Conservation (phyloP, 2,888 invertebrate species). For the Melangyna quadrimaculata region DNA sequence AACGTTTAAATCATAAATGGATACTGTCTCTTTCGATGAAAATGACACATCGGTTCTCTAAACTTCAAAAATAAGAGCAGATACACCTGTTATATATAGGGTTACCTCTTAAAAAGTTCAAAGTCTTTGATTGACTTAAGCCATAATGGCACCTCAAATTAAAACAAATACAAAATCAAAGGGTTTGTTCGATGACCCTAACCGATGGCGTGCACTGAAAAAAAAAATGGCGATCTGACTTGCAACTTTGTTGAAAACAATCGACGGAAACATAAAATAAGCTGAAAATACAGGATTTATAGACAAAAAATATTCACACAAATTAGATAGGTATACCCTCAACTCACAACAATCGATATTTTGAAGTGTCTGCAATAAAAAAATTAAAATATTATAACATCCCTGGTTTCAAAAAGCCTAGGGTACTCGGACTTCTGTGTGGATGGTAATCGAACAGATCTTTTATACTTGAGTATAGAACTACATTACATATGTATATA, state of each 20-base stretch:
- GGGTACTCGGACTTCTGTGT: too few relatives aligned
- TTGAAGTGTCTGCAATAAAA: not conserved
- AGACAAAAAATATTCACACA: not conserved
- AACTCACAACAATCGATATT: not conserved
- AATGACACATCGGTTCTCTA: not conserved
- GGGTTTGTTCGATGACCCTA: not conserved
- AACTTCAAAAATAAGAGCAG: not conserved
- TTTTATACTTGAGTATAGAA: too few relatives aligned
- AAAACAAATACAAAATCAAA: not conserved
- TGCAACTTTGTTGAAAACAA: too few relatives aligned
- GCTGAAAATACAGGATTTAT: too few relatives aligned
- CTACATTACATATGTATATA: too few relatives aligned
- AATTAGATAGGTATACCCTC: not conserved
- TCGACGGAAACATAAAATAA: too few relatives aligned
- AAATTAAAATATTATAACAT: not conserved
- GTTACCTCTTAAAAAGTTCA: not conserved
- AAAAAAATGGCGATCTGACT: not conserved
- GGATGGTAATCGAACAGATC: too few relatives aligned
- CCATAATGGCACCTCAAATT: not conserved
- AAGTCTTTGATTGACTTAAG: constrained; percentile 11
- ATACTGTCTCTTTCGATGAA: not conserved
- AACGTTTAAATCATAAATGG: not conserved
- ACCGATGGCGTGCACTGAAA: not conserved
- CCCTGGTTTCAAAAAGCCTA: too few relatives aligned
- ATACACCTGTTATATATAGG: too few relatives aligned